Evolutionary conservation across 1,140 invertebrate species (phyloP), one percentile per base, ranked within the genome.

Genomic region (Orussus abietinus): DNA sequence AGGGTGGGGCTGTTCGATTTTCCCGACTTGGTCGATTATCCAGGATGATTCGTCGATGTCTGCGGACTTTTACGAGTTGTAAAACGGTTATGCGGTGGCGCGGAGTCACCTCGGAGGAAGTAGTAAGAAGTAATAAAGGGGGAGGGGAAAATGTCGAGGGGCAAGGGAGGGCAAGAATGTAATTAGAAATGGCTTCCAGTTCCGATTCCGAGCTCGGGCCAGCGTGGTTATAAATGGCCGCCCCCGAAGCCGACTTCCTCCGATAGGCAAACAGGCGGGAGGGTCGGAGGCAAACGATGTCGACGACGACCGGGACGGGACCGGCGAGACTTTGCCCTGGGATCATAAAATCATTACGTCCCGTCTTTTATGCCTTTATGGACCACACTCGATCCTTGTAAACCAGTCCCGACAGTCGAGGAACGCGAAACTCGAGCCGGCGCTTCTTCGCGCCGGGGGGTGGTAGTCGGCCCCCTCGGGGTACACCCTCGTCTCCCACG

Each of bases 301-400:
- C 42, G 39, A 39, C 37, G 20, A 13, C 32, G 19, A 33, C 21
- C 29, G 32, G 38, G 19, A 40, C 34, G 38, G 21, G 10, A 15
- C 19, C 20, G 41, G 31, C 36, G 47, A 47, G 49, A 47, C 48
- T 39, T 41, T 26, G 33, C n/a, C 47, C 45, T 45, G 38, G 31
- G 39, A 49, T 55, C 62, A 56, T 59, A 61, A 63, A 63, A 65
- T 57, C 55, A 64, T 62, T 64, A 60, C 47, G 41, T 50, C 48
- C 52, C 46, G 45, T 50, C 50, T 51, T 62, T 59, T 55, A 57
- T 54, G 47, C 51, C 30, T 56, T 53, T 55, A 50, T 50, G 46
- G 51, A 46, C 46, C 45, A 45, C 47, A 54, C 46, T 43, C 47
- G 57, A 57, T 56, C 51, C 55, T 49, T 47, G 49, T 53, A 49